phyloP scores from a whole-genome alignment of 2,888 invertebrate genomes.

The Papilio demoleus region DNA sequence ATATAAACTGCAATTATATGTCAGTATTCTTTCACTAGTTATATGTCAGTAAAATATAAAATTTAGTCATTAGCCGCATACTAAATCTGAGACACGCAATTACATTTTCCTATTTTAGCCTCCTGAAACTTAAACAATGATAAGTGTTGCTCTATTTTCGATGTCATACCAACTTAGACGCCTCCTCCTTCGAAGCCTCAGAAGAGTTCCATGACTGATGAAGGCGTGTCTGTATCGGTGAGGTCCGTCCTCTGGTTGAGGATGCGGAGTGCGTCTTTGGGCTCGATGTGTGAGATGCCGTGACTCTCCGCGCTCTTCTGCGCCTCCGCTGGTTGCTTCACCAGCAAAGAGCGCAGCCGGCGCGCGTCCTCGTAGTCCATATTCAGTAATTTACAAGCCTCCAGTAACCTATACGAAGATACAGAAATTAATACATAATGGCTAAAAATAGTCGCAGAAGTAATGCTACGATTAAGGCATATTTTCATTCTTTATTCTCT shows the following conservation, averaged over 20 bases:
- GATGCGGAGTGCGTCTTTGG: conserved; percentile 59
- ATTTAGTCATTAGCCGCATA: neutral
- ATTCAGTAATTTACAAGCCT: conserved; percentile 89
- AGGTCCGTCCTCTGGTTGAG: conserved; percentile 76
- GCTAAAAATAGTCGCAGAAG: too few relatives aligned
- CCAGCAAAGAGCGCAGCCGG: conserved; percentile 86
- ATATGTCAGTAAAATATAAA: too few relatives aligned
- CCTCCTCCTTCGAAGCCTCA: conserved; percentile 68
- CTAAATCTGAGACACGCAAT: neutral
- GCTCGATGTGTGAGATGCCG: conserved; percentile 53
- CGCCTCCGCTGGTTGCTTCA: conserved; percentile 51
- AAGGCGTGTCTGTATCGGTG: conserved; percentile 56
- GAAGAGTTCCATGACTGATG: conserved; percentile 74
- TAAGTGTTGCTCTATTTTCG: conserved; percentile 41
- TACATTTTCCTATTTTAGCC: neutral
- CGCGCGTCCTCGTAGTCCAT: conserved; percentile 91
- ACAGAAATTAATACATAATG: conserved; percentile 23
- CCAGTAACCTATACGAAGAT: conserved; percentile 83
- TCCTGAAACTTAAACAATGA: neutral
- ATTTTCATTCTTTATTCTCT: too few relatives aligned
- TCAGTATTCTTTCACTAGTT: too few relatives aligned
- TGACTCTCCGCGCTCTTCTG: conserved; percentile 48
- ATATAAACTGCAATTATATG: too few relatives aligned
- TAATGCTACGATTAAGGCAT: too few relatives aligned
- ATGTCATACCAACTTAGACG: conserved; percentile 49